Percentiles rank a stretch among this genome's conserved stretches.
Conservation (phyloP, 2,797 vertebrate genomes). For the Malurus splendens region DNA sequence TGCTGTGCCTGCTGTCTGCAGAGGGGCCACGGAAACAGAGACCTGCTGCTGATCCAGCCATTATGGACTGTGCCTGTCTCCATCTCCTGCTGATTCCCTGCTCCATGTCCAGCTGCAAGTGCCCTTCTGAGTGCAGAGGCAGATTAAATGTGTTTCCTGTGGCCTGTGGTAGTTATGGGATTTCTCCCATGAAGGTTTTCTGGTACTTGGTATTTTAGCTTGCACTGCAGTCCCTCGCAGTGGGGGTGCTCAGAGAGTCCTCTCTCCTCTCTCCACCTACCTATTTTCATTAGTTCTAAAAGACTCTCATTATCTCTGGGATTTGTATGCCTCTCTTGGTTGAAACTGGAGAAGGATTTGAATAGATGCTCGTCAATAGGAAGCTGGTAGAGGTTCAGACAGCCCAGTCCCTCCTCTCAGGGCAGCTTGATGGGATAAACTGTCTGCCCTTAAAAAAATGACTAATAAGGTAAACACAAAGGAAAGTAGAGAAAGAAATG, state of each 20-base stretch:
- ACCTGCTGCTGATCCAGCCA: neutral
- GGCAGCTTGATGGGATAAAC: neutral
- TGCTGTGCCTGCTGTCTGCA: neutral
- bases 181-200: neutral
- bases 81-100: neutral
- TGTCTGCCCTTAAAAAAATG: neutral
- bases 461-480: neutral
- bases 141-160: neutral
- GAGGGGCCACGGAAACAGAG: neutral
- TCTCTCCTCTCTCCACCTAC: neutral
- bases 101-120: neutral
- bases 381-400: neutral
- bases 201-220: neutral
- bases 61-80: neutral
- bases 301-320: neutral
- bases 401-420: neutral
- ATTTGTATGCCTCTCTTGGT: neutral
- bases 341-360: neutral
- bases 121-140: neutral
- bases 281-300: neutral
- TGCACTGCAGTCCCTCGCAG: neutral
- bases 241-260: neutral
- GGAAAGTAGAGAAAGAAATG: neutral
- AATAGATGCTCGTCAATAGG: neutral
- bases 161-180: neutral